These are phyloP conservation scores for Anodontia alba DNA, from an alignment of 2,888 invertebrate species.

Conservation along the genomic window DNA sequence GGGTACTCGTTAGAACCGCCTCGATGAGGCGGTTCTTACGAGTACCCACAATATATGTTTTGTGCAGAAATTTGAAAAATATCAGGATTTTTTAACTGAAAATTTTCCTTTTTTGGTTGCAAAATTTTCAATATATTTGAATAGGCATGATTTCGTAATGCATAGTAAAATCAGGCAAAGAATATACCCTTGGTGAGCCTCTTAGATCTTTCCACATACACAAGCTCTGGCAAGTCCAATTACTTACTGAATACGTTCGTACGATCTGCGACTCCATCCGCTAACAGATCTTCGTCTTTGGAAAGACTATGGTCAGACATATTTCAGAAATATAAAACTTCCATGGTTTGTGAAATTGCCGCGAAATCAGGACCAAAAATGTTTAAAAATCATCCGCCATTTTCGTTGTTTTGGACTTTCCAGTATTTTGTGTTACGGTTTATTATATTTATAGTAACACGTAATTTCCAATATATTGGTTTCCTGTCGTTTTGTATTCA, in stretches of 20 bases:
- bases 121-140: too few species aligned
- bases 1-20: too few species aligned
- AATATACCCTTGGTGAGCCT: too few species aligned
- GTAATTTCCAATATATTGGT: slow-evolving; percentile 35
- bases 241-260: background rate
- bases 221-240: too few species aligned
- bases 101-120: too few species aligned
- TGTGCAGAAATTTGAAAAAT: too few species aligned
- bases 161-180: too few species aligned
- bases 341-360: background rate
- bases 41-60: too few species aligned
- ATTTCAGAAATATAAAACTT: background rate
- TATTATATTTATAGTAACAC: slow-evolving; percentile 42
- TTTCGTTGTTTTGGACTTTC: slow-evolving; percentile 18
- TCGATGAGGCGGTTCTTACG: too few species aligned
- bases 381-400: background rate
- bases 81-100: too few species aligned
- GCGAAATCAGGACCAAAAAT: background rate
- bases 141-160: too few species aligned
- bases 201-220: too few species aligned
- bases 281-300: background rate
- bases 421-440: slow-evolving; percentile 11
- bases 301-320: background rate
- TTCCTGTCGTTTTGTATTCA: background rate
- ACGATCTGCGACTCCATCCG: background rate